Percentiles rank a stretch among this genome's conserved stretches.
phyloP scores from a whole-genome alignment of 1,140 invertebrate species.

The Acromyrmex heyeri region DNA sequence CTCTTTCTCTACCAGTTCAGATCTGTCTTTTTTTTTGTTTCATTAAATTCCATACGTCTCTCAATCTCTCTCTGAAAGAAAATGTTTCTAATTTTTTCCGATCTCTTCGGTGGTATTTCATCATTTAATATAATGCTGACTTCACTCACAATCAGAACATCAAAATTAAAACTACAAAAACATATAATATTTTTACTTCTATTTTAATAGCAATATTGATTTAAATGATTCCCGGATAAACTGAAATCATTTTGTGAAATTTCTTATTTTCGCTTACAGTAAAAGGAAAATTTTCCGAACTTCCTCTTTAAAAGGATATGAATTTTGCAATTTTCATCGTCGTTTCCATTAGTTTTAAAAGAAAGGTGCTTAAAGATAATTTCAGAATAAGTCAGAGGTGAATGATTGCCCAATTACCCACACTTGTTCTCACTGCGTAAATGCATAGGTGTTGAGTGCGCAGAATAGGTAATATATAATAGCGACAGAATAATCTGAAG shows the following conservation, averaged over 20 bases:
- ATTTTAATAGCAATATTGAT: not conserved
- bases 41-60: constrained; percentile 28
- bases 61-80: not conserved
- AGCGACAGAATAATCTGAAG: constrained; percentile 6
- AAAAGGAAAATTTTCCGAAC: not conserved
- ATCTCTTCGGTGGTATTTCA: not conserved
- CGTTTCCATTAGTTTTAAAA: not conserved
- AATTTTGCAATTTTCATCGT: not conserved
- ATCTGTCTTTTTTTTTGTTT: constrained; percentile 24
- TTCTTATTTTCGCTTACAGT: not conserved
- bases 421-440: not conserved
- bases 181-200: not conserved
- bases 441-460: not conserved
- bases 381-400: not conserved
- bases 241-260: not conserved
- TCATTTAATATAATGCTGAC: not conserved
- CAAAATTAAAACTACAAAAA: not conserved
- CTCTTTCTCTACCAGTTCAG: not conserved
- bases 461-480: constrained; percentile 4
- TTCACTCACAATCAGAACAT: not conserved
- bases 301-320: not conserved
- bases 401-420: constrained; percentile 3
- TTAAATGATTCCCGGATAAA: not conserved
- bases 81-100: not conserved
- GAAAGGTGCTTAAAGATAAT: not conserved